phyloP scores from a whole-genome alignment of 2,113 vertebrate genomes.

The Brachirus orientalis region DNA sequence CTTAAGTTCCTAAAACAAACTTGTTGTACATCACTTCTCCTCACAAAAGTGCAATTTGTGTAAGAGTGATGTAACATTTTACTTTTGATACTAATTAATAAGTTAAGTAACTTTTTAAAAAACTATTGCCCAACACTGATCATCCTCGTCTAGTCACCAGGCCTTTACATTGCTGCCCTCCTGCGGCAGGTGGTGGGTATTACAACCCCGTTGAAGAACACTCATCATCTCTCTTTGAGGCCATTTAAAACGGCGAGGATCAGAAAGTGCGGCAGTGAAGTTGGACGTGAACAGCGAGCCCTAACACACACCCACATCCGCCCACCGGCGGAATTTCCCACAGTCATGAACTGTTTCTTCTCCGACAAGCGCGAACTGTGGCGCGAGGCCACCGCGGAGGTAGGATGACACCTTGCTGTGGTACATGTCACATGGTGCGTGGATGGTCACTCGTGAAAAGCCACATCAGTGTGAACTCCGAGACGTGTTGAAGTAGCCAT shows the following conservation, averaged over 20 bases:
- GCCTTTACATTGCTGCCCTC: constrained; percentile 40
- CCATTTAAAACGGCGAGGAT: constrained; percentile 1
- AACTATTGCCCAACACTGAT: too few species aligned
- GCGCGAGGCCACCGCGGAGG: background rate
- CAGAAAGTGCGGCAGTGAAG: constrained; percentile 46
- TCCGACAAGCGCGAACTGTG: background rate
- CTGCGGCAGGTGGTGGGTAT: background rate
- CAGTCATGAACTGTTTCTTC: background rate
- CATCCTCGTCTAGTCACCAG: background rate
- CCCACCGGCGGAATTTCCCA: too few species aligned
- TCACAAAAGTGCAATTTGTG: too few species aligned
- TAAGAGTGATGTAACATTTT: too few species aligned
- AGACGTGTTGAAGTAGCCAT: constrained; percentile 20
- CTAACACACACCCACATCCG: background rate
- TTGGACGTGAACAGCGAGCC: constrained; percentile 8
- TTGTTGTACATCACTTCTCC: too few species aligned
- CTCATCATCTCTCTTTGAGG: background rate
- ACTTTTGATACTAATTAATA: too few species aligned
- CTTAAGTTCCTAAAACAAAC: too few species aligned
- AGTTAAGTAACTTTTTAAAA: too few species aligned
- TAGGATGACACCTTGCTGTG: constrained; percentile 14
- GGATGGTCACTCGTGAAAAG: constrained; percentile 18
- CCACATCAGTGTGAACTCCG: constrained; percentile 27
- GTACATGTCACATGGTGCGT: constrained; percentile 60
- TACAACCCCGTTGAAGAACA: constrained; percentile 15